A percentile compares a stretch with the other conserved stretches of the same genome.
phyloP scores from a whole-genome alignment of 2,113 vertebrate genomes.

The Oryzias curvinotus region DNA sequence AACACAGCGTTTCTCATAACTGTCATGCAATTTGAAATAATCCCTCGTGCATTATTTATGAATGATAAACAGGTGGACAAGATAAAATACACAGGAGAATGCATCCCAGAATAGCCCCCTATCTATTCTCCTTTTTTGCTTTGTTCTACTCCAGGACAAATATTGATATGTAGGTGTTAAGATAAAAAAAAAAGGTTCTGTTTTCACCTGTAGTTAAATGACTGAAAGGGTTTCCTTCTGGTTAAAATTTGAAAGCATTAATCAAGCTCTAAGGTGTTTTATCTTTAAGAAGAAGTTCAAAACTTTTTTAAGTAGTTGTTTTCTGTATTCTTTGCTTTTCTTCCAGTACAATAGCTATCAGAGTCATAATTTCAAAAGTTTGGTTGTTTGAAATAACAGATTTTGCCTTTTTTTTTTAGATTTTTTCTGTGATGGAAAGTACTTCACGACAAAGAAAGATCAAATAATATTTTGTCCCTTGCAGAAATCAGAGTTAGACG shows the following conservation, averaged over 20 bases:
- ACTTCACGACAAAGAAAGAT: not conserved
- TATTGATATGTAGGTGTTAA: too few relatives aligned
- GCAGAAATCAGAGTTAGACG: not conserved
- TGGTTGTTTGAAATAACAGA: not conserved
- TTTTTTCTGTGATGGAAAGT: not conserved
- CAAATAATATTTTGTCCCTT: not conserved
- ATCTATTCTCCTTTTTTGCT: not conserved
- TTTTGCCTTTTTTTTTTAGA: not conserved
- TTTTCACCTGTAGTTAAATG: too few relatives aligned
- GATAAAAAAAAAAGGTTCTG: too few relatives aligned
- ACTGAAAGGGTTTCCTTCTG: too few relatives aligned
- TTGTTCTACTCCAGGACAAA: slow-evolving; percentile 4
- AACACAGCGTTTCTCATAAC: slow-evolving; percentile 2
- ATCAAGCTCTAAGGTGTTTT: too few relatives aligned
- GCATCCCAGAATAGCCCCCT: slow-evolving; percentile 22
- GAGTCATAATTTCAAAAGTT: not conserved
- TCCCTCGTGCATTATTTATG: not conserved
- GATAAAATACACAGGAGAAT: not conserved
- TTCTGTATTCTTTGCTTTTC: too few relatives aligned
- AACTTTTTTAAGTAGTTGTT: too few relatives aligned
- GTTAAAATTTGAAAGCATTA: too few relatives aligned
- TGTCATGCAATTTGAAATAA: slow-evolving; percentile 1
- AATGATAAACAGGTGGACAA: slow-evolving; percentile 17
- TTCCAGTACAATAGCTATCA: too few relatives aligned
- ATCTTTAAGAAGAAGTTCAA: too few relatives aligned